Evolutionary conservation across 2,888 invertebrate species (phyloP), one percentile per base, ranked within the genome.

Genomic region (Pammene fasciana): DNA sequence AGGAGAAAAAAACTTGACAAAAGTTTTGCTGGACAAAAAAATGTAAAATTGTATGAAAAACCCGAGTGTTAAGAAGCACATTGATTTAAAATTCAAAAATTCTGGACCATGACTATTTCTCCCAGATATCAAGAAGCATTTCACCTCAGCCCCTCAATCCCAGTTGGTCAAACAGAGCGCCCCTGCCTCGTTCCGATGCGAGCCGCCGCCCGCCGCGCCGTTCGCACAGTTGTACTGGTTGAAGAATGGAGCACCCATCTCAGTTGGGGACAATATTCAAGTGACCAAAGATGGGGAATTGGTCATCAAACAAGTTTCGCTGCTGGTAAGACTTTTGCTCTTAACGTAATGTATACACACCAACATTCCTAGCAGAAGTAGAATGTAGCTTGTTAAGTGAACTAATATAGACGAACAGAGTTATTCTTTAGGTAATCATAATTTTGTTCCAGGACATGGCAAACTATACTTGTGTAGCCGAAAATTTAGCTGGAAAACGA

Each of bases 391-490:
- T n/a, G n/a, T n/a, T n/a, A n/a, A n/a, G n/a, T n/a, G n/a, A n/a
- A n/a, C n/a, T n/a, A n/a, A n/a, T n/a, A n/a, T n/a, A n/a, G n/a
- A n/a, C n/a, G n/a, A n/a, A n/a, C n/a, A n/a, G n/a, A 38, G 38
- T 38, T 9, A 38, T 9, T 38, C n/a, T n/a, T 26, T 26, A 26
- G 26, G 26, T 26, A 26, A 34, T 26, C 5, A 74, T 26, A 38
- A 50, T 41, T 5, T 26, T 18, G 36, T 81, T 83, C 60, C 93
- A 95, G 90, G 97, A 99, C 90, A 97, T 97, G 90, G 98, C 97
- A 75, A 99, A 99, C 94, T 99, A 98, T 89, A 97, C 97, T 65
- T 99, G 99, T 87, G 97, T 97, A 54, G 98, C 98, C 6, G 97
- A 97, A 89, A 99, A 99, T 89, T 95, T 97, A 77, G 98, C 98